Conservation (phyloP, 2,113 vertebrate species). For the Xenus cinereus region DNA sequence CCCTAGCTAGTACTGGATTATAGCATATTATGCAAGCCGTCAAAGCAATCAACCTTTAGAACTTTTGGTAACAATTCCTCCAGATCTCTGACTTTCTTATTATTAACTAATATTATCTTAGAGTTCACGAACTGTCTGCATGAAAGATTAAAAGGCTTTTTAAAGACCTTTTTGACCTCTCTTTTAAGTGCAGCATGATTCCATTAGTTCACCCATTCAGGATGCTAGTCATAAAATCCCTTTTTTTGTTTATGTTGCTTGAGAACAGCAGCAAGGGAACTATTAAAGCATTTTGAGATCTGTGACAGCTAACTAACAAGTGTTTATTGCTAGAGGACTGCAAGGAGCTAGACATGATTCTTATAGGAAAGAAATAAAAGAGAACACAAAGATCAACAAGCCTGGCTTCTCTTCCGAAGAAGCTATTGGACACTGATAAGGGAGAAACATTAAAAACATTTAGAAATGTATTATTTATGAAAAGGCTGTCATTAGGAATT, state of each 20-base stretch:
- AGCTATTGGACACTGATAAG: not conserved
- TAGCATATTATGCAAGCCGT: not conserved
- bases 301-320: not conserved
- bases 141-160: not conserved
- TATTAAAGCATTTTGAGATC: not conserved
- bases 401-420: not conserved
- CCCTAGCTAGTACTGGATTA: not conserved
- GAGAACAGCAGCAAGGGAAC: conserved; percentile 21
- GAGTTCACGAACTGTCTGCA: not conserved
- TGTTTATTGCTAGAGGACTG: not conserved
- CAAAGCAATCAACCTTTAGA: not conserved
- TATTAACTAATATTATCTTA: not conserved
- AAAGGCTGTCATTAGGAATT: conserved; percentile 6
- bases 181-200: not conserved
- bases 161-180: not conserved
- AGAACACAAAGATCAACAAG: not conserved
- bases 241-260: not conserved
- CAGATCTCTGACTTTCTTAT: not conserved
- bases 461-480: conserved; percentile 44
- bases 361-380: not conserved
- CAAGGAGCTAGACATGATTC: not conserved
- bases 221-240: not conserved
- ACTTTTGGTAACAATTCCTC: not conserved
- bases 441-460: conserved; percentile 12
- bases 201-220: not conserved